Conservation (phyloP, 2,888 invertebrate genomes). For the Ochlodes sylvanus region DNA sequence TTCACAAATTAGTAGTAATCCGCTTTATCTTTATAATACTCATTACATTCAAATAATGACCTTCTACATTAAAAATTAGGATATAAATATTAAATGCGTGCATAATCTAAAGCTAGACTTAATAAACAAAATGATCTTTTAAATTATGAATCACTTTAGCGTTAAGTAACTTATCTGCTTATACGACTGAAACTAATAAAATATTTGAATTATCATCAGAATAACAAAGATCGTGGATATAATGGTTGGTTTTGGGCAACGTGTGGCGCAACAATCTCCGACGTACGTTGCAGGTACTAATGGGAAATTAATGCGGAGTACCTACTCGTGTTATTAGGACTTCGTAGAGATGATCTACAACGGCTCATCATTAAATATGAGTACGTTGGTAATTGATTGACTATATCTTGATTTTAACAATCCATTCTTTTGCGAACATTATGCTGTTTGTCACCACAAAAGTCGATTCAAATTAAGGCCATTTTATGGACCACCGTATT, state of each 20-base stretch:
- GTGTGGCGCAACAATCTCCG: conserved; percentile 6
- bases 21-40: no score
- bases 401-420: no score
- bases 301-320: conserved; percentile 11
- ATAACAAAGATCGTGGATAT: conserved; percentile 13
- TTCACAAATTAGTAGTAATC: no score
- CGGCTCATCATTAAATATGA: no score
- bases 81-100: background rate
- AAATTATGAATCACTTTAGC: background rate
- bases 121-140: background rate
- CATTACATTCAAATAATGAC: background rate
- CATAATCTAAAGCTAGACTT: background rate
- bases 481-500: no score
- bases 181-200: background rate
- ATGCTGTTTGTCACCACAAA: no score
- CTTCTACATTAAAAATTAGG: background rate
- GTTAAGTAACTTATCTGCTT: no score
- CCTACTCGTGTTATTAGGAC: background rate
- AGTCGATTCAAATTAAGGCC: no score
- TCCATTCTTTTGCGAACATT: no score
- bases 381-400: no score
- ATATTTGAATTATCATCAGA: conserved; percentile 9
- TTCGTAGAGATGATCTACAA: background rate
- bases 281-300: conserved; percentile 4
- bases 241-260: conserved; percentile 15